These are phyloP conservation scores for Biston stratarius DNA, from an alignment of 2,888 invertebrate species.

Conservation along the genomic window DNA sequence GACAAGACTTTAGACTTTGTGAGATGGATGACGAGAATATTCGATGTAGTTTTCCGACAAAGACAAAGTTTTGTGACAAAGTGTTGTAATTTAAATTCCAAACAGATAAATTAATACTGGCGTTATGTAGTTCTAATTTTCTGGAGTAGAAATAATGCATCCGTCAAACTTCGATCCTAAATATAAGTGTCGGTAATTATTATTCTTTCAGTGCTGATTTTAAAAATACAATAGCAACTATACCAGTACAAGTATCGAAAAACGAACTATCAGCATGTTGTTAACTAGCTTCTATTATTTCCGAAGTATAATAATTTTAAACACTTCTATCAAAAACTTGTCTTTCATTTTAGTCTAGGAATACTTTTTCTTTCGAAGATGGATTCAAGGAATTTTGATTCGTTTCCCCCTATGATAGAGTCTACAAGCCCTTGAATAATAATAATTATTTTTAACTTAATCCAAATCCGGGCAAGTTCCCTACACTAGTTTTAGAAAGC, in stretches of 20 bases:
- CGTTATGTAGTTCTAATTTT: background rate
- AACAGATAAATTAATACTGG: too few relatives aligned
- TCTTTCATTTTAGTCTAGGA: background rate
- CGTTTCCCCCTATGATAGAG: background rate
- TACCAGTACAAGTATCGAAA: too few relatives aligned
- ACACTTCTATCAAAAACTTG: background rate
- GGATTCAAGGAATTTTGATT: constrained; percentile 1
- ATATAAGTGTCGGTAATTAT: too few relatives aligned
- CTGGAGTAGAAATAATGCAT: background rate
- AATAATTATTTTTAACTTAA: constrained; percentile 21
- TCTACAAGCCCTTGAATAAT: constrained; percentile 20
- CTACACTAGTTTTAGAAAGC: constrained; percentile 60
- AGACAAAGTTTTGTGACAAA: too few relatives aligned
- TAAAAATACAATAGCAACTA: too few relatives aligned
- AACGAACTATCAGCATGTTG: too few relatives aligned
- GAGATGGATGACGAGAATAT: too few relatives aligned
- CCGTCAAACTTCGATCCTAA: too few relatives aligned
- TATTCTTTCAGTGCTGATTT: too few relatives aligned
- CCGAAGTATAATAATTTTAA: background rate
- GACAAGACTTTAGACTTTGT: too few relatives aligned
- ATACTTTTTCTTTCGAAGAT: background rate
- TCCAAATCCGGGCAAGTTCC: constrained; percentile 39
- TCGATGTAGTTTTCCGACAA: too few relatives aligned
- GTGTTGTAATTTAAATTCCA: too few relatives aligned
- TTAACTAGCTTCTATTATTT: background rate